These are phyloP conservation scores for Thysanoteuthis rhombus DNA, from an alignment of 2,888 invertebrate species.

Conservation along the genomic window DNA sequence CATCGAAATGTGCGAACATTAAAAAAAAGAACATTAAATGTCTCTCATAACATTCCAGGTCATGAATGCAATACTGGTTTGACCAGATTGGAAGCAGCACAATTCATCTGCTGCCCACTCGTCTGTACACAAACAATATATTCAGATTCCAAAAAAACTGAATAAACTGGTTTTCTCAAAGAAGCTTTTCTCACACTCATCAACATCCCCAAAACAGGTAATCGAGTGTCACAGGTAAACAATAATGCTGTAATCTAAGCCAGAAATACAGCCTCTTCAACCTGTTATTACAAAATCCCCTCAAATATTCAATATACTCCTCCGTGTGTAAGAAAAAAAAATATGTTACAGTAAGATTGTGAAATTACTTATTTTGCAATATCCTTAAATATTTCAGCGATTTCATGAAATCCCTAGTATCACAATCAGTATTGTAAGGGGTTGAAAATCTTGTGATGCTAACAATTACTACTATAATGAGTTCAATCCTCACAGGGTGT, in stretches of 20 bases:
- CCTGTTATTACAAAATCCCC: background rate
- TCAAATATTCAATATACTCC: background rate
- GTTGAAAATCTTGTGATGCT: no score
- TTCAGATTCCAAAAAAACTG: background rate
- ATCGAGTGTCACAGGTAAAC: background rate
- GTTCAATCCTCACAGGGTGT: no score
- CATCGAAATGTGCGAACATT: background rate
- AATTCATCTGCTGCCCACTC: slow-evolving; percentile 12
- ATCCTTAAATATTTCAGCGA: no score
- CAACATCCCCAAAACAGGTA: background rate
- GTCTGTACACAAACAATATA: background rate
- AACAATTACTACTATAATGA: no score
- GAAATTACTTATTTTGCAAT: no score
- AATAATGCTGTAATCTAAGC: background rate
- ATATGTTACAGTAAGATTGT: no score
- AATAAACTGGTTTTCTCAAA: background rate
- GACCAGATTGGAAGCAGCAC: background rate
- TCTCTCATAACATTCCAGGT: background rate
- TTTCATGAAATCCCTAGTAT: no score
- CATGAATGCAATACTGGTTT: slow-evolving; percentile 12
- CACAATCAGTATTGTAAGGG: no score
- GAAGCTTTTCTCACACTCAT: background rate
- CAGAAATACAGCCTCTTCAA: background rate
- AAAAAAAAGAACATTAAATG: background rate
- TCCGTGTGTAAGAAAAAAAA: background rate